Base-by-base conservation (phyloP, 2,113 vertebrate genomes). In the Entomyzon cyanotis region DNA sequence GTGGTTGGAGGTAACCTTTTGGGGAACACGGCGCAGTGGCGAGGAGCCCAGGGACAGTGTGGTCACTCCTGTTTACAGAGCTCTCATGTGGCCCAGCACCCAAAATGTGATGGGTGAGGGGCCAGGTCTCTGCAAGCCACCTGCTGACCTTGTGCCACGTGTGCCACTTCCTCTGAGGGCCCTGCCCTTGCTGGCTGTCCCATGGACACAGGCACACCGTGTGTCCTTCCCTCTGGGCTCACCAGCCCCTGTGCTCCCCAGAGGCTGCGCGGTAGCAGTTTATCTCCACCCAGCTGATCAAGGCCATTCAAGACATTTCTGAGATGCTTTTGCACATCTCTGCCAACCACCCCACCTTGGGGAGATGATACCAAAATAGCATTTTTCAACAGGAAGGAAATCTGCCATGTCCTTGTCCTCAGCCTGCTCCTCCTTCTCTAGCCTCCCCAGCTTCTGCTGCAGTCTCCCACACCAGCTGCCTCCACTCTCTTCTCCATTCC, bases 1-100 rank as follows among this genome's bases (percentile, higher is more conserved):
- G 73, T 97, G 77, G 70, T 58, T 94, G 95, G 96, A 98, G 90
- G 92, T 93, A 96, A 95, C 96, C 95, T 96, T 95, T 95, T 22
- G 75, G 91, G 94, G 89, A 90, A 42, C 37, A 69, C 3, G 2
- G 25, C 0, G 22, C 2, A 0, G 30, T 2, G 5, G 33, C 0
- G 3, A 44, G 85, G 64, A 81, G 67, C 70, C 52, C 25, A 24
- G 68, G 82, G 62, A 86, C 85, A 93, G 46, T 4, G 21, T 5
- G 65, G 81, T 89, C 91, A 64, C 71, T 84, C 53, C 47, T 79
- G 33, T 58, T 81, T 28, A 69, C 73, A 59, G 11, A 84, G 56
- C 35, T 71, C 49, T 33, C 2, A 0, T 11, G 58, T 15, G 78
- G 44, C 44, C 53, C 5, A 27, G 94, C 25, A 27, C 37, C 41